Conservation (phyloP, 1,140 invertebrate genomes). For the Lethocerus indicus region DNA sequence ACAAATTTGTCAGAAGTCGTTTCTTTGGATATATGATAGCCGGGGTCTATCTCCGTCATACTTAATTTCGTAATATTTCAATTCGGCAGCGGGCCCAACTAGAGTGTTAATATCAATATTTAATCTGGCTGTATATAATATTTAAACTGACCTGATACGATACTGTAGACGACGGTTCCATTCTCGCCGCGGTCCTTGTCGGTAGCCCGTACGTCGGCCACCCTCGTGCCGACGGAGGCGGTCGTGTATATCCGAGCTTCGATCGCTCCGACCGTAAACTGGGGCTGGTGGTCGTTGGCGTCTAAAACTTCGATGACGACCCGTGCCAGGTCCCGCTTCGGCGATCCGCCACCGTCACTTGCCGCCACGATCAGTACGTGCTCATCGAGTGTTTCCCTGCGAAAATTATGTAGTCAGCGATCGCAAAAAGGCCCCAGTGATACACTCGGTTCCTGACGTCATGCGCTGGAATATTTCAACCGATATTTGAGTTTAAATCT, state of each 20-base stretch:
- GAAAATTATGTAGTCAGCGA: too few relatives aligned
- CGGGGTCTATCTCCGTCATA: too few relatives aligned
- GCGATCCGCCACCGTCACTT: constrained; percentile 68
- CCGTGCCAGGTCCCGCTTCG: constrained; percentile 68
- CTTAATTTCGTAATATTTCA: too few relatives aligned
- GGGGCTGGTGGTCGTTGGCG: constrained; percentile 76
- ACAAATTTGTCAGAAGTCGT: too few relatives aligned
- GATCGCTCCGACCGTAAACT: constrained; percentile 54
- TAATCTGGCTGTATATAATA: too few relatives aligned
- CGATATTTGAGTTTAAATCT: too few relatives aligned
- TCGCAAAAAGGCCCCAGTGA: too few relatives aligned
- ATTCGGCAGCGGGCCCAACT: too few relatives aligned
- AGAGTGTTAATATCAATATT: neutral
- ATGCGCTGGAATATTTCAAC: too few relatives aligned
- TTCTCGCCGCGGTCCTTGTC: constrained; percentile 69
- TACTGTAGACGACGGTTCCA: constrained; percentile 59
- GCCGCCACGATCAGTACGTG: constrained; percentile 81
- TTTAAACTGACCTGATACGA: constrained; percentile 46
- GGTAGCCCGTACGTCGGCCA: constrained; percentile 52
- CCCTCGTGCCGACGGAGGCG: constrained; percentile 46
- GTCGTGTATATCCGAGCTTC: constrained; percentile 59
- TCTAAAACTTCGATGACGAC: constrained; percentile 66
- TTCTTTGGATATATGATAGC: too few relatives aligned
- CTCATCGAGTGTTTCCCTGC: constrained; percentile 52
- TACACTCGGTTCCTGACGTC: too few relatives aligned